Evolutionary conservation across 2,888 invertebrate species (phyloP).

Genomic region (Pandemis cinnamomeana): DNA sequence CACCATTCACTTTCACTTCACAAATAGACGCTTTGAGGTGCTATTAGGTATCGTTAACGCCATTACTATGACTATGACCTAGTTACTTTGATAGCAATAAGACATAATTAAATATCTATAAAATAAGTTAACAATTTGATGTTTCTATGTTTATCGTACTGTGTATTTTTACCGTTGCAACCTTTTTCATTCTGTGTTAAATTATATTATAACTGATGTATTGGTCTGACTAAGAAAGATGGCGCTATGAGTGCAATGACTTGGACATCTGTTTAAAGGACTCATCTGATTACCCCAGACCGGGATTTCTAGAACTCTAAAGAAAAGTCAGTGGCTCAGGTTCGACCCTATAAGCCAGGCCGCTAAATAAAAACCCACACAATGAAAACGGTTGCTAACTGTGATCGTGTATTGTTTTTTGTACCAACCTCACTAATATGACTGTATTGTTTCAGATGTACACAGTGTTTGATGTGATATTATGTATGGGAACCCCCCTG

Average conservation of each 20-base stretch:
- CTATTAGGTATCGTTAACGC: not conserved
- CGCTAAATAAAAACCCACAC: not conserved
- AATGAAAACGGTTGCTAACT: not conserved
- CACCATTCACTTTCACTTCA: constrained; percentile 22
- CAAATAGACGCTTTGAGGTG: constrained; percentile 10
- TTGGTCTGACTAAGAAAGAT: too few relatives aligned
- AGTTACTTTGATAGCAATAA: not conserved
- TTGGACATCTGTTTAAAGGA: too few relatives aligned
- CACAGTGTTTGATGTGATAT: constrained; percentile 83
- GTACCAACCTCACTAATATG: constrained; percentile 17
- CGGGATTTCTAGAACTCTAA: too few relatives aligned
- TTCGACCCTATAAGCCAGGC: too few relatives aligned
- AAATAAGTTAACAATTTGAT: not conserved
- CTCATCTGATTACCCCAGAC: too few relatives aligned
- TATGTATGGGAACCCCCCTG: constrained; percentile 74
- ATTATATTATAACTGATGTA: too few relatives aligned
- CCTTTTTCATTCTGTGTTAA: not conserved
- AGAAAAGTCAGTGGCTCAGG: too few relatives aligned
- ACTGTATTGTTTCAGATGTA: constrained; percentile 81
- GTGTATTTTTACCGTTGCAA: not conserved
- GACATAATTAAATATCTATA: not conserved
- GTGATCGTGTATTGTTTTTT: not conserved
- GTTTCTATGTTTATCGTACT: constrained; percentile 2
- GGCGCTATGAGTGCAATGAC: too few relatives aligned
- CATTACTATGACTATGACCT: not conserved